Conservation (phyloP, 2,113 vertebrate genomes). For the Addax nasomaculatus region DNA sequence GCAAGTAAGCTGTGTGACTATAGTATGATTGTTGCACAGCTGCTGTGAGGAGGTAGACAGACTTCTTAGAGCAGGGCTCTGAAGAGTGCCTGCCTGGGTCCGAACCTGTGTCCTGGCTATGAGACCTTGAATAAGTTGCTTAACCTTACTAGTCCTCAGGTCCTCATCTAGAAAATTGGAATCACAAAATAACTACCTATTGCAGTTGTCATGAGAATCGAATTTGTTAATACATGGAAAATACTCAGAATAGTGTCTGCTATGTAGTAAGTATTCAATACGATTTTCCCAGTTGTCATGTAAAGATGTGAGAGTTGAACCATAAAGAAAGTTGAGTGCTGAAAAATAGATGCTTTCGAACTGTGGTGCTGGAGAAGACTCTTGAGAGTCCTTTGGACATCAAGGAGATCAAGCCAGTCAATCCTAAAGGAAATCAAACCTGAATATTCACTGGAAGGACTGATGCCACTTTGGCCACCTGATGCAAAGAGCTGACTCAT, state of each 20-base stretch:
- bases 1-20: background rate
- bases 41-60: background rate
- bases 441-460: background rate
- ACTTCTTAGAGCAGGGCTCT: background rate
- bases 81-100: background rate
- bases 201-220: background rate
- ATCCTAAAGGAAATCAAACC: background rate
- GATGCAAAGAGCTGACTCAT: background rate
- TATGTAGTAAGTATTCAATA: background rate
- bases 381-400: background rate
- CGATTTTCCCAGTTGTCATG: background rate
- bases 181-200: background rate
- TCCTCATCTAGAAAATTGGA: background rate
- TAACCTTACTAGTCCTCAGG: background rate
- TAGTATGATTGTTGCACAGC: background rate
- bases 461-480: background rate
- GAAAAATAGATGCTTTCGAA: background rate
- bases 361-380: background rate
- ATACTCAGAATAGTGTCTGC: background rate
- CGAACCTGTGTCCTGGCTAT: background rate
- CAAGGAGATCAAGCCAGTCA: background rate
- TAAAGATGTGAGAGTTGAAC: background rate
- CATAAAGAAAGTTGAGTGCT: background rate
- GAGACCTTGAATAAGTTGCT: background rate
- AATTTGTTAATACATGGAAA: background rate